Percentiles rank a stretch among this genome's conserved stretches.
Evolutionary conservation across 2,888 invertebrate species (phyloP).

Genomic region (Cyclophora punctaria): DNA sequence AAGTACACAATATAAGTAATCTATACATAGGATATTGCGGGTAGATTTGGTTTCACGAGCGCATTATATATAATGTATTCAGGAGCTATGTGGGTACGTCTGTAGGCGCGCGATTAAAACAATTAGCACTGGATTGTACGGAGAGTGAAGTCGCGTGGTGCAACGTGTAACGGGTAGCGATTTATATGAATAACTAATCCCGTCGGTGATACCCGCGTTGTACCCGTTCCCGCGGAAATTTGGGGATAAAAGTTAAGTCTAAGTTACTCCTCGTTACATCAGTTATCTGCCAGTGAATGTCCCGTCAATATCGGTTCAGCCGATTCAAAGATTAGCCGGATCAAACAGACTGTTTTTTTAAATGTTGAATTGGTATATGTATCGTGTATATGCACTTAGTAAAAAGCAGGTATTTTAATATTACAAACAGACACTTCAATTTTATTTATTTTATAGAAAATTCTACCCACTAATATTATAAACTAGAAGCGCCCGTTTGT

Average conservation of each 20-base stretch:
- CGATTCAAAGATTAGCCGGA: too few species aligned
- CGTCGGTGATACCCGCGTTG: background rate
- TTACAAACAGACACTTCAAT: too few species aligned
- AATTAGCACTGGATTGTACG: conserved; percentile 57
- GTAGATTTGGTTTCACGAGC: too few species aligned
- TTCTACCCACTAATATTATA: background rate
- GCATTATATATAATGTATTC: too few species aligned
- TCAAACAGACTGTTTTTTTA: background rate
- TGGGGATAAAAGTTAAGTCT: background rate
- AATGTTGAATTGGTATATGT: background rate
- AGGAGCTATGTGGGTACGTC: conserved; percentile 7
- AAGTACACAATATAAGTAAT: too few species aligned
- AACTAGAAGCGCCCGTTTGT: too few species aligned
- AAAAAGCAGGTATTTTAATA: too few species aligned
- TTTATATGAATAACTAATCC: background rate
- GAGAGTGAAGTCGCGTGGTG: conserved; percentile 24
- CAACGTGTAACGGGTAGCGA: conserved; percentile 14
- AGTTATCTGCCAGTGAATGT: too few species aligned
- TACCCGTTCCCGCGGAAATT: too few species aligned
- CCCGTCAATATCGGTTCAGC: too few species aligned
- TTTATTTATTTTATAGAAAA: background rate
- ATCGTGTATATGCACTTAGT: background rate
- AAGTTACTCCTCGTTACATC: too few species aligned
- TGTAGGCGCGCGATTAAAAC: conserved; percentile 55
- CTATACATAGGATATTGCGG: too few species aligned